Base-by-base conservation (phyloP, 2,888 invertebrate genomes). In the Heliothis peltigera region DNA sequence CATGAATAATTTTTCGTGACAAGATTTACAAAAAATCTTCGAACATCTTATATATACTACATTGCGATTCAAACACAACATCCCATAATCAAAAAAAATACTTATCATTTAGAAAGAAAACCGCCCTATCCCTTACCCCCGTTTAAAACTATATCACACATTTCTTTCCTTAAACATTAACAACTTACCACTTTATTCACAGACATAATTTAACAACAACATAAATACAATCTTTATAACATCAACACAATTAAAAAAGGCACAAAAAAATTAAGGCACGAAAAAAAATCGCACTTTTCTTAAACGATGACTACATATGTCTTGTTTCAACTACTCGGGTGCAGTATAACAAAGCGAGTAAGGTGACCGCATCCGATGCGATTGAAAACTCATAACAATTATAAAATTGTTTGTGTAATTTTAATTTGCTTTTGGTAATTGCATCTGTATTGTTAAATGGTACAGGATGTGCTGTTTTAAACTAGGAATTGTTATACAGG, bases 311-410 rank as follows among this genome's bases (percentile, higher is more conserved):
- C 19, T 17, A 48, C 25, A 54, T 17, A 25, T 32, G n/a, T 17
- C 15, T 54, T 19, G 22, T 55, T 35, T 35, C 15, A 17, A 3
- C 56, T 19, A 19, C 22, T 15, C 55, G 19, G 15, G 19, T 21
- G 19, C 43, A n/a, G 22, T 17, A 6, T 10, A 19, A n/a, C 12
- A 42, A 8, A 56, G 25, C 49, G 48, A 22, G 51, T 19, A 21
- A 21, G 25, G 17, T 35, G 35, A 35, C 19, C 19, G 18, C 51
- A 39, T 46, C 18, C 17, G n/a, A 32, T 35, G 17, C 17, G 18
- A 57, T 10, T 0, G 25, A 42, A 35, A 15, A 58, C 21, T 39
- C 72, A 47, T 64, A 70, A 70, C 70, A 70, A 65, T 59, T 59
- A 44, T 32, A 46, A 19, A 39, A 52, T 55, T 70, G 70, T 72